Base-by-base conservation (phyloP, 2,888 invertebrate species). In the Lasioglossum vierecki region DNA sequence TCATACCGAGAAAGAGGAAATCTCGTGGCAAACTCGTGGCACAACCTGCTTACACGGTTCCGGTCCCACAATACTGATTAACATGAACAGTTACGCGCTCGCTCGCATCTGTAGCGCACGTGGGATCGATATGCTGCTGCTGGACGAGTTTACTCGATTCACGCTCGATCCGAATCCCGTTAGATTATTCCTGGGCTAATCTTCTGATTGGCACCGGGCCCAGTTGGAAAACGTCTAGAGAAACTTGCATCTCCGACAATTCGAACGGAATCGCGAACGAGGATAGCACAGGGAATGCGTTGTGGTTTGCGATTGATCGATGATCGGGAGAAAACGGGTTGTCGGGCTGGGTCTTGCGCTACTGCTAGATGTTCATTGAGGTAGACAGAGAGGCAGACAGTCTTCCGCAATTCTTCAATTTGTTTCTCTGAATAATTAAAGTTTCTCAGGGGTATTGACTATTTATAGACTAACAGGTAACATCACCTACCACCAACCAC, bases 61-160 rank as follows among this genome's bases (percentile, higher is more conserved):
- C 83, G 82, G 83, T 83, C 81, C 68, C 80, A 90, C 87, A 91
- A 91, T 89, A 83, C 90, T 79, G 88, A 91, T 93, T 92, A 91
- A 91, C 91, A 92, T 93, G 87, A 93, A 92, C 93, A 90, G 93
- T 92, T 91, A 88, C 75, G 76, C 63, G n/a, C 11, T 22, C 63
- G 63, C 63, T 66, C 35, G 76, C 79, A 76, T 84, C 53, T 79
- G 75, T 68, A 70, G 76, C 72, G 75, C 79, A 79, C 81, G 53
- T 70, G 76, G 39, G 74, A 76, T 84, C 68, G 30, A 82, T 76
- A 57, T 77, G 35, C 4, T 13, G 39, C 39, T 80, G 70, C 39
- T 68, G 73, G 35, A 18, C 66, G 66, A 35, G 66, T 66, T 66
- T 66, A 66, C 66, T 35, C 66, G 66, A 66, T 66, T 35, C 66